A percentile compares a stretch with the other conserved stretches of the same genome.
These are phyloP conservation scores for Thamnophis elegans DNA, from an alignment of 2,797 vertebrate species.

Conservation along the genomic window DNA sequence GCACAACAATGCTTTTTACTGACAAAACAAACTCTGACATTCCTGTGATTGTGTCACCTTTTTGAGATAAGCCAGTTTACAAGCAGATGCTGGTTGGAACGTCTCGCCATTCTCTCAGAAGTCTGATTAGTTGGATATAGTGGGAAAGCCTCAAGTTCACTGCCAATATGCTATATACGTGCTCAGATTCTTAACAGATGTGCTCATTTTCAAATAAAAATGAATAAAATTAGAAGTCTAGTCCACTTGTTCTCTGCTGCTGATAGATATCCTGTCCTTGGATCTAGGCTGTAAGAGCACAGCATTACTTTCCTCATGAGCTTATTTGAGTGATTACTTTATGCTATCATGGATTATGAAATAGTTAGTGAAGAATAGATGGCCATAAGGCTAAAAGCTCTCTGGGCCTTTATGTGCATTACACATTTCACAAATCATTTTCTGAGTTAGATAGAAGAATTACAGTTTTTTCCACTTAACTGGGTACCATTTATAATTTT, in stretches of 20 bases:
- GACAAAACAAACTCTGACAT: slow-evolving; percentile 1
- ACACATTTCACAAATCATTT: slow-evolving; percentile 35
- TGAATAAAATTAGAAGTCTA: neutral
- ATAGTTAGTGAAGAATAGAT: slow-evolving; percentile 33
- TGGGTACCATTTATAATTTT: slow-evolving; percentile 29
- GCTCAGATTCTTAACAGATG: neutral
- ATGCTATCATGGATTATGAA: slow-evolving; percentile 9
- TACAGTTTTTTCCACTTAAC: slow-evolving; percentile 52
- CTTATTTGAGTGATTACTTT: slow-evolving; percentile 33
- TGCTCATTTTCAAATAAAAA: neutral
- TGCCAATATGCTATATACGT: neutral
- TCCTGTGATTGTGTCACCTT: neutral
- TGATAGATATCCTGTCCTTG: neutral
- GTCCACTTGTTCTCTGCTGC: neutral
- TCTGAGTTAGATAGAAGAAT: slow-evolving; percentile 50
- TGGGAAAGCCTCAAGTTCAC: neutral
- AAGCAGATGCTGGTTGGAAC: neutral
- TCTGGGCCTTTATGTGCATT: slow-evolving; percentile 50
- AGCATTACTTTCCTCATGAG: slow-evolving; percentile 22
- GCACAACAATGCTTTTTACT: neutral
- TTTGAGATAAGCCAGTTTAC: neutral
- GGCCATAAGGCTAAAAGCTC: neutral
- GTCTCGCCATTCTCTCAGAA: neutral
- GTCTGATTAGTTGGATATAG: neutral
- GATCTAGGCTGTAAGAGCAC: slow-evolving; percentile 16